Evolutionary conservation across 2,888 invertebrate genomes (phyloP).

Genomic region (Slavum lentiscoides): DNA sequence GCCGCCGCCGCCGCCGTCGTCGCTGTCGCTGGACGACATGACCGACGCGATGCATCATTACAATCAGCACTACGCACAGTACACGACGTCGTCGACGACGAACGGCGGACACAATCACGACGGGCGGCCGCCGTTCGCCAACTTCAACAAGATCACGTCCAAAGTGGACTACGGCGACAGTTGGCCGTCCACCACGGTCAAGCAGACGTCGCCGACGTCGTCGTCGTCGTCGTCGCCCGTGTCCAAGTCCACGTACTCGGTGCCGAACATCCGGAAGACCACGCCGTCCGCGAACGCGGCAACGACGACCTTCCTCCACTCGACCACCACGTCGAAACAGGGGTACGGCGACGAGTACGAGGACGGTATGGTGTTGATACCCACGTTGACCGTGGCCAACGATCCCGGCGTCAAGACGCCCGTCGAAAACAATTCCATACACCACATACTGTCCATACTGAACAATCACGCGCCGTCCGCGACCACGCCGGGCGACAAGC

Average conservation of each 20-base stretch:
- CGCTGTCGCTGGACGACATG: not conserved
- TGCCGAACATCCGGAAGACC: slow-evolving; percentile 42
- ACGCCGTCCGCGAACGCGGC: slow-evolving; percentile 24
- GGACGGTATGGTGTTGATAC: slow-evolving; percentile 60
- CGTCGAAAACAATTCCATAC: slow-evolving; percentile 58
- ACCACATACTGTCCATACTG: slow-evolving; percentile 62
- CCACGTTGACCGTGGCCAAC: slow-evolving; percentile 59
- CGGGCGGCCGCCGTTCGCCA: slow-evolving; percentile 40
- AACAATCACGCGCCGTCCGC: slow-evolving; percentile 58
- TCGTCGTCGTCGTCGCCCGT: slow-evolving; percentile 38
- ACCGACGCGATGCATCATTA: slow-evolving; percentile 6
- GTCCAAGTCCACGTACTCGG: slow-evolving; percentile 54
- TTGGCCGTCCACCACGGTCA: not conserved
- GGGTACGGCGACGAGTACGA: slow-evolving; percentile 54
- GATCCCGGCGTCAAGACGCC: slow-evolving; percentile 46
- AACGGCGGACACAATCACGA: slow-evolving; percentile 6
- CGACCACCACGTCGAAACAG: slow-evolving; percentile 35
- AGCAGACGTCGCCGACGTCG: not conserved
- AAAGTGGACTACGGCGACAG: slow-evolving; percentile 28
- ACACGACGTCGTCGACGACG: slow-evolving; percentile 48
- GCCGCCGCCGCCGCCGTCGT: not conserved
- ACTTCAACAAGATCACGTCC: slow-evolving; percentile 27
- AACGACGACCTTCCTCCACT: not conserved
- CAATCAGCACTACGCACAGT: not conserved
- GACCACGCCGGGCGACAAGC: slow-evolving; percentile 41